phyloP scores from a whole-genome alignment of 2,888 invertebrate species.

The Acholoe squamosa region DNA sequence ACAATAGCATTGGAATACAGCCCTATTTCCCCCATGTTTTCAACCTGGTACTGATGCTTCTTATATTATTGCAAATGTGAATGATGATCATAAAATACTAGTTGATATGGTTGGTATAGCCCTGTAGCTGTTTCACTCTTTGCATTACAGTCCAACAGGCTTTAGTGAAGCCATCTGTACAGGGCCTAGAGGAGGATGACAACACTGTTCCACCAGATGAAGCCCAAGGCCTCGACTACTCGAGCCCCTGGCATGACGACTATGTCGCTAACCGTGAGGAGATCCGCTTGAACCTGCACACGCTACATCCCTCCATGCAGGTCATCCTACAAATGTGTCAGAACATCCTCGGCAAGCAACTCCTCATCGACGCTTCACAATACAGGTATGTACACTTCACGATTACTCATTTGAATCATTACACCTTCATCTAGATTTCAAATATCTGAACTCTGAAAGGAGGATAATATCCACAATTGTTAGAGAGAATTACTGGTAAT shows the following conservation, averaged over 20 bases:
- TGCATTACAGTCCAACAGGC: slow-evolving; percentile 80
- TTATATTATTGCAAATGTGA: too few species aligned
- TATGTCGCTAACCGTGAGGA: slow-evolving; percentile 75
- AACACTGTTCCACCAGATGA: slow-evolving; percentile 80
- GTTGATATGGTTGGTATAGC: too few species aligned
- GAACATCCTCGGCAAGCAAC: slow-evolving; percentile 79
- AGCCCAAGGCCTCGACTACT: slow-evolving; percentile 82
- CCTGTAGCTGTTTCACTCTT: too few species aligned
- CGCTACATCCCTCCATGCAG: slow-evolving; percentile 82
- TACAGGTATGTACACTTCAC: slow-evolving; percentile 72
- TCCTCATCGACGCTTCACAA: slow-evolving; percentile 76
- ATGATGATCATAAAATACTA: too few species aligned
- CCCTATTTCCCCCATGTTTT: too few species aligned
- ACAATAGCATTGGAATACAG: too few species aligned
- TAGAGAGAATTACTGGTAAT: too few species aligned
- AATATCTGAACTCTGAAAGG: too few species aligned
- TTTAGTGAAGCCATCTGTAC: slow-evolving; percentile 80
- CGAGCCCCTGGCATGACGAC: slow-evolving; percentile 82
- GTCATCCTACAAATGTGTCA: slow-evolving; percentile 81
- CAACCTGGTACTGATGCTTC: too few species aligned
- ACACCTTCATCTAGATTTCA: too few species aligned
- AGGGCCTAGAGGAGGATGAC: slow-evolving; percentile 81
- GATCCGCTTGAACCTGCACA: slow-evolving; percentile 79
- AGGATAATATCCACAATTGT: too few species aligned
- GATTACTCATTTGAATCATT: neutral